Percentiles rank a stretch among this genome's conserved stretches.
Evolutionary conservation across 2,888 invertebrate genomes (phyloP).

Genomic region (Caenorhabditis becei): DNA sequence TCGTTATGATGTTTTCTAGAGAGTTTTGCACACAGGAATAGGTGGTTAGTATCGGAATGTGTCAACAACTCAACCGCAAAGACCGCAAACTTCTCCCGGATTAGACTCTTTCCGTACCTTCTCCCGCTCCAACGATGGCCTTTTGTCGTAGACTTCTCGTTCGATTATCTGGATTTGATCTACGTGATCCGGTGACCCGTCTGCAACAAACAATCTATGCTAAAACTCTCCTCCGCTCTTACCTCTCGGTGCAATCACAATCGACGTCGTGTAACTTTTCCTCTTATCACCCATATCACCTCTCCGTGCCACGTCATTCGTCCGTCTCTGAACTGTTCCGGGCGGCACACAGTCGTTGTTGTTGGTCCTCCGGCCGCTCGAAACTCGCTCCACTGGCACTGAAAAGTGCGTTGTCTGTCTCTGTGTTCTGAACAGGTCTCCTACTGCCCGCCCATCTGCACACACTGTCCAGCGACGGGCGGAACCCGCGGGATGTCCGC

Average conservation of each 20-base stretch:
- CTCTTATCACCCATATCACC: slow-evolving; percentile 69
- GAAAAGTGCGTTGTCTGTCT: slow-evolving; percentile 4
- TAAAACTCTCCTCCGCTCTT: not conserved
- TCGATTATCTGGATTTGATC: slow-evolving; percentile 61
- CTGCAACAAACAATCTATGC: slow-evolving; percentile 10
- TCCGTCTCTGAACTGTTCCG: slow-evolving; percentile 44
- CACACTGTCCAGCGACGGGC: not conserved
- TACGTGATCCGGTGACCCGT: slow-evolving; percentile 44
- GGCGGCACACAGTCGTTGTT: slow-evolving; percentile 37
- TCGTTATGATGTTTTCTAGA: not conserved
- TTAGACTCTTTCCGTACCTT: slow-evolving; percentile 35
- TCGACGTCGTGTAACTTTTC: slow-evolving; percentile 79
- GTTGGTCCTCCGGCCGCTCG: slow-evolving; percentile 39
- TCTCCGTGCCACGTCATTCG: slow-evolving; percentile 46
- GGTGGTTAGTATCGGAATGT: slow-evolving; percentile 48
- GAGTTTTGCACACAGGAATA: slow-evolving; percentile 49
- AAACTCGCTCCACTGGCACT: slow-evolving; percentile 47
- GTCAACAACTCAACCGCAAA: slow-evolving; percentile 49
- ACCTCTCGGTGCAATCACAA: slow-evolving; percentile 76
- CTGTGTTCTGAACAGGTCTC: no score
- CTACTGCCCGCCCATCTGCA: not conserved
- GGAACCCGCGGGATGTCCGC: slow-evolving; percentile 16
- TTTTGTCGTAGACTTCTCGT: slow-evolving; percentile 50
- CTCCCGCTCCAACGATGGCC: slow-evolving; percentile 48
- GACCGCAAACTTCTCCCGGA: slow-evolving; percentile 18